A percentile compares a stretch with the other conserved stretches of the same genome.
phyloP scores from a whole-genome alignment of 2,888 invertebrate species.

The Drosophila fulvimacula region DNA sequence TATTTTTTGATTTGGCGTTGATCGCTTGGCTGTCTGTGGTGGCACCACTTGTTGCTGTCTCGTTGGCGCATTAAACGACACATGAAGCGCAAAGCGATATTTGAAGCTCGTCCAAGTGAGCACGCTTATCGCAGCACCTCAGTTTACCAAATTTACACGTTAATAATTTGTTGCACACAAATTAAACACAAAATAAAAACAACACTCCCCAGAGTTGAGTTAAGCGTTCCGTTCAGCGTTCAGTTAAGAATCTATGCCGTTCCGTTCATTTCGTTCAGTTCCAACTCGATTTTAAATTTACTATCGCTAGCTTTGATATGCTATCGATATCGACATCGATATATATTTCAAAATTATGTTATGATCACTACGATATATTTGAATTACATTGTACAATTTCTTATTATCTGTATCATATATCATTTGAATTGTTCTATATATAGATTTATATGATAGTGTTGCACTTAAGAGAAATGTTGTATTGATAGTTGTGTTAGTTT shows the following conservation, averaged over 20 bases:
- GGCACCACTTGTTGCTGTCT: constrained; percentile 70
- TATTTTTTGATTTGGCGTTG: constrained; percentile 31
- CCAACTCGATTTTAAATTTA: constrained; percentile 15
- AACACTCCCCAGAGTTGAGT: constrained; percentile 44
- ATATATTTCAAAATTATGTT: not conserved
- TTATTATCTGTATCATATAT: not conserved
- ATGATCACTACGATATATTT: constrained; percentile 7
- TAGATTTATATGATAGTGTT: not conserved
- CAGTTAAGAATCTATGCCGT: constrained; percentile 18
- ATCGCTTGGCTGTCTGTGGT: constrained; percentile 52
- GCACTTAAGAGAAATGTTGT: not conserved
- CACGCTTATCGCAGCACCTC: constrained; percentile 29
- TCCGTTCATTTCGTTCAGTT: constrained; percentile 31
- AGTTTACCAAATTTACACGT: constrained; percentile 42
- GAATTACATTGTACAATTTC: constrained; percentile 8
- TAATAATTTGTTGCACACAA: constrained; percentile 32
- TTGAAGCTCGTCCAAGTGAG: constrained; percentile 20
- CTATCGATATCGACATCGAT: constrained; percentile 23
- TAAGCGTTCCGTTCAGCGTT: constrained; percentile 38
- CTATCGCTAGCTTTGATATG: constrained; percentile 6
- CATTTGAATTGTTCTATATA: not conserved
- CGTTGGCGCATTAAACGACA: constrained; percentile 58
- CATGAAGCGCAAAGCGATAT: constrained; percentile 39
- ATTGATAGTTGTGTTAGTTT: not conserved
- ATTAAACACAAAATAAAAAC: constrained; percentile 44